Evolutionary conservation across 92 coral and sea anemone genomes (phyloP), one percentile per base, ranked within the genome.

Genomic region (Isaurus tuberculatus): DNA sequence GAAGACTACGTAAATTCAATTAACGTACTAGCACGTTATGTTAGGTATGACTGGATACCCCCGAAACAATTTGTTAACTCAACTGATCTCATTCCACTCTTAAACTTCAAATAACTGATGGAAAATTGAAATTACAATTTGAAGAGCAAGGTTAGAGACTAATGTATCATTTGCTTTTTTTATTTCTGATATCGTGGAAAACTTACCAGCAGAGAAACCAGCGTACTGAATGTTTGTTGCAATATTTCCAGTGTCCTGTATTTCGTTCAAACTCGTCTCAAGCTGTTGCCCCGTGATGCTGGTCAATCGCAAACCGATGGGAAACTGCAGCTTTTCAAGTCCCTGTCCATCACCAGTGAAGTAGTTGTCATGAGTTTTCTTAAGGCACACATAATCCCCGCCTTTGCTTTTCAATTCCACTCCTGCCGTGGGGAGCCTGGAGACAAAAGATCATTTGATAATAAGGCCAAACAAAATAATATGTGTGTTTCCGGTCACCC

Each of bases 241-340:
- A 11, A 91, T 87, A 36, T 86, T 85, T 8, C 68, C 91, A 44
- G 65, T 89, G 63, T 91, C 91, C 73, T 84, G 87, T 2, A 91
- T 87, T 42, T 83, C 70, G 40, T 84, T 51, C 8, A 93, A 81
- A 14, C 89, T 81, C 15, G 86, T 80, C 44, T 91, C 92, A 63
- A 93, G 71, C 81, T 90, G 97, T 43, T 93, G 94, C 13, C 90
- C 90, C 8, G 86, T 82, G 74, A 93, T 90, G 53, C 97, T 93
- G 23, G 94, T 93, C 28, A 93, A 27, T 32, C 97, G 88, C 25
- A 93, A 89, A 60, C 65, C 82, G 53, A 88, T 93, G 17, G 97
- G 97, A 55, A 90, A 88, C 65, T 83, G 75, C 17, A 90, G 77
- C 75, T 86, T 80, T 14, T 90, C 97, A 36, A 90, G 61, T 7